A percentile compares a stretch with the other conserved stretches of the same genome.
Evolutionary conservation across 1,140 invertebrate genomes (phyloP).

Genomic region (Bombus huntii): DNA sequence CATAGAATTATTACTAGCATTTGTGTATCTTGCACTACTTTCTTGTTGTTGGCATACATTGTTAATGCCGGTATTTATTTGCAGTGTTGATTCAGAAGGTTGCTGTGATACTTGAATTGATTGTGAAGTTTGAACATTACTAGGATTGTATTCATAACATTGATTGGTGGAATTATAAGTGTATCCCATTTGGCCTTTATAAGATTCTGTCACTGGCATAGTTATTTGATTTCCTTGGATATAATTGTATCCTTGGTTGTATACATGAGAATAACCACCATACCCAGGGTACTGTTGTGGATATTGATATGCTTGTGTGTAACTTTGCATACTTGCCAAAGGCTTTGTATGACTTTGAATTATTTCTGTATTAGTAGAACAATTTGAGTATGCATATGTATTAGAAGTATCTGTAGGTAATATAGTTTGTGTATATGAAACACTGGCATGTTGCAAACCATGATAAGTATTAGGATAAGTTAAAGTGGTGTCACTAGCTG

Average conservation of each 20-base stretch:
- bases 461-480: conserved; percentile 67
- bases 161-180: conserved; percentile 76
- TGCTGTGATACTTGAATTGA: conserved; percentile 23
- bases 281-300: conserved; percentile 69
- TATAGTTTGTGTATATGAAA: conserved; percentile 48
- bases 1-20: conserved; percentile 78
- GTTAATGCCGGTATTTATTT: not conserved
- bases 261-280: conserved; percentile 66
- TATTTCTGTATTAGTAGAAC: conserved; percentile 68
- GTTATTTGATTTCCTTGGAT: conserved; percentile 55
- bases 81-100: not conserved
- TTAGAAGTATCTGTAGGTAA: conserved; percentile 31
- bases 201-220: conserved; percentile 73
- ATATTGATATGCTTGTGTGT: conserved; percentile 72
- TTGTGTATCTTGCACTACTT: conserved; percentile 82
- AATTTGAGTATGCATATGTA: conserved; percentile 51
- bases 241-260: conserved; percentile 58
- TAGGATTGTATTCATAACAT: conserved; percentile 78
- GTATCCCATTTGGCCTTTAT: conserved; percentile 84
- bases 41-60: conserved; percentile 58
- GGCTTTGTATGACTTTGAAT: conserved; percentile 78
- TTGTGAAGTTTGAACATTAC: conserved; percentile 41
- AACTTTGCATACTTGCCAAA: conserved; percentile 60
- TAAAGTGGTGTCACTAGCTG: conserved; percentile 34
- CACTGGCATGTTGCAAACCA: conserved; percentile 47